Evolutionary conservation across 35 echinoderm and acorn worm genomes (phyloP).

Genomic region (Strongylocentrotus purpuratus): DNA sequence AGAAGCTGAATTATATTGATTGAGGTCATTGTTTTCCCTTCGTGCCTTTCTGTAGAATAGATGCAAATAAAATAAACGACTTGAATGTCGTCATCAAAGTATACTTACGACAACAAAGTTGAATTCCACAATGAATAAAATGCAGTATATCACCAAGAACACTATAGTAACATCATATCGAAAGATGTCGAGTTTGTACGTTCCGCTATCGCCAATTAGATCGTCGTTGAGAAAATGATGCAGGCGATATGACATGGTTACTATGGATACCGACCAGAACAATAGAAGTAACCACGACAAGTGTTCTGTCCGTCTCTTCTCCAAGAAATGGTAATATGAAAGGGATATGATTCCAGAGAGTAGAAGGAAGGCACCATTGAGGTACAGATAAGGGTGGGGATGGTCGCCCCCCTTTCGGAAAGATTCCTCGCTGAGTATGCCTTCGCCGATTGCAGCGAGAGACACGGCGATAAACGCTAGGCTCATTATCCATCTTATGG

Average conservation of each 20-base stretch:
- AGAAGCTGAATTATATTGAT: too few species aligned
- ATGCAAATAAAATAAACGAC: too few species aligned
- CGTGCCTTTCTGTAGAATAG: too few species aligned
- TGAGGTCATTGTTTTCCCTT: too few species aligned
- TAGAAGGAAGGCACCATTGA: conserved; percentile 52
- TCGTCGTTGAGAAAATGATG: neutral
- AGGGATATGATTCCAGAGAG: conserved; percentile 63
- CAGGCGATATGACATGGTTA: conserved; percentile 18
- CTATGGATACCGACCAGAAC: conserved; percentile 68
- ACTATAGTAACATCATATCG: conserved; percentile 64
- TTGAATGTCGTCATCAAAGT: neutral
- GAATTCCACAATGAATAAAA: conserved; percentile 66
- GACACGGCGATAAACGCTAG: conserved; percentile 11
- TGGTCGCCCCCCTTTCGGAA: conserved; percentile 46
- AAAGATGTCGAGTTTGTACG: conserved; percentile 19
- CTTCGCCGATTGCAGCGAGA: conserved; percentile 46
- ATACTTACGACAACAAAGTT: neutral
- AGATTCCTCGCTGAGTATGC: conserved; percentile 59
- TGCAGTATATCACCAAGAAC: conserved; percentile 60
- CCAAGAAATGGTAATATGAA: conserved; percentile 78
- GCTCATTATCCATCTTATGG: conserved; percentile 46
- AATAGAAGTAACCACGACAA: conserved; percentile 72
- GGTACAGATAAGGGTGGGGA: conserved; percentile 75
- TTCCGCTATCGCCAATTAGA: neutral
- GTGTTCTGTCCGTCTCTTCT: conserved; percentile 56